phyloP scores from a whole-genome alignment of 2,797 vertebrate species.

The Cossypha dichroa region DNA sequence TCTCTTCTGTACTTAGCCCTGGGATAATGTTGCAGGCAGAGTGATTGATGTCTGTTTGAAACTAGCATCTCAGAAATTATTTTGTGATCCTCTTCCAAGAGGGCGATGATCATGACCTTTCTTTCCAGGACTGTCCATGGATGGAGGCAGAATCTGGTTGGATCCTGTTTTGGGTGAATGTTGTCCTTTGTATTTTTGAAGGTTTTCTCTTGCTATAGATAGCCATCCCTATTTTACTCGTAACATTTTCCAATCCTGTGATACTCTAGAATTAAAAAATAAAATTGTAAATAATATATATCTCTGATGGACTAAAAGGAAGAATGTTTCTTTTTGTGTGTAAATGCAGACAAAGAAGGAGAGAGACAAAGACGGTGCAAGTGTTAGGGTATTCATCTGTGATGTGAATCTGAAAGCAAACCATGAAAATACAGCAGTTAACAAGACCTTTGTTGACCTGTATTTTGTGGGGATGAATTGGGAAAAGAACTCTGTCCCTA shows the following conservation, averaged over 20 bases:
- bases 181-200: background rate
- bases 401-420: background rate
- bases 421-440: background rate
- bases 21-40: background rate
- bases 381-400: background rate
- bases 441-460: background rate
- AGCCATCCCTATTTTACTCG: background rate
- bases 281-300: background rate
- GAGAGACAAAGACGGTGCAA: background rate
- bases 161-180: background rate
- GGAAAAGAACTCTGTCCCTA: background rate
- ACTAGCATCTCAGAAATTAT: background rate
- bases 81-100: background rate
- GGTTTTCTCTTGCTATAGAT: background rate
- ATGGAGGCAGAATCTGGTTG: background rate
- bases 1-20: background rate
- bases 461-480: background rate
- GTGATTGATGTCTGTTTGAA: background rate
- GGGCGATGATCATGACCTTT: background rate
- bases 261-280: background rate
- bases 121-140: background rate
- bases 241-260: background rate
- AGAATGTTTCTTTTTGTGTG: background rate
- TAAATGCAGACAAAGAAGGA: background rate
- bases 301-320: background rate